phyloP scores from a whole-genome alignment of 2,888 invertebrate genomes.

The Drosophila mimetica region DNA sequence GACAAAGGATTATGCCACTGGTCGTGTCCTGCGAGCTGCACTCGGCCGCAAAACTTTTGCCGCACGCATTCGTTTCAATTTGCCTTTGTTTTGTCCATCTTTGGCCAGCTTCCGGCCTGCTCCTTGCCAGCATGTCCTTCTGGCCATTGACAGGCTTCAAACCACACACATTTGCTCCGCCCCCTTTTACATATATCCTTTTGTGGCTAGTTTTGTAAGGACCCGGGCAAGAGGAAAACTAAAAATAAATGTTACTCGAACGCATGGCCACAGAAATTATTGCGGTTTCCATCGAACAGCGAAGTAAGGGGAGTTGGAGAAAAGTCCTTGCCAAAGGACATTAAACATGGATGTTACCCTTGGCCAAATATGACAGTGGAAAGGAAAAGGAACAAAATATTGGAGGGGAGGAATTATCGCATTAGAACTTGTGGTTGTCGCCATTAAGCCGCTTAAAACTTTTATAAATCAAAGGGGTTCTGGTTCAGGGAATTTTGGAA shows the following conservation, averaged over 20 bases:
- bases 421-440: constrained; percentile 35
- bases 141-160: constrained; percentile 44
- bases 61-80: constrained; percentile 75
- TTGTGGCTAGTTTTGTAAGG: constrained; percentile 39
- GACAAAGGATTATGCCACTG: constrained; percentile 71
- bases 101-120: constrained; percentile 6
- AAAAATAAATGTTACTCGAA: constrained; percentile 52
- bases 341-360: constrained; percentile 38
- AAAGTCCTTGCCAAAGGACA: constrained; percentile 40
- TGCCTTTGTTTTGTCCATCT: constrained; percentile 45
- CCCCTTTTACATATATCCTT: constrained; percentile 27
- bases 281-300: constrained; percentile 55
- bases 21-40: constrained; percentile 70
- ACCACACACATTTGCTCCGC: constrained; percentile 19
- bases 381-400: too few species aligned
- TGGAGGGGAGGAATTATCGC: constrained; percentile 21
- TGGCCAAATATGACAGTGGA: constrained; percentile 6
- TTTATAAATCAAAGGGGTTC: constrained; percentile 22
- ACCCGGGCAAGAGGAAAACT: constrained; percentile 18
- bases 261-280: constrained; percentile 62
- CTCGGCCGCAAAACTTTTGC: constrained; percentile 70
- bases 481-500: not conserved
- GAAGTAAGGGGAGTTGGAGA: constrained; percentile 8
- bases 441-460: constrained; percentile 48
- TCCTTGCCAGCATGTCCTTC: constrained; percentile 29